Conservation (phyloP, 2,797 vertebrate genomes). For the Clarias platycephalus region DNA sequence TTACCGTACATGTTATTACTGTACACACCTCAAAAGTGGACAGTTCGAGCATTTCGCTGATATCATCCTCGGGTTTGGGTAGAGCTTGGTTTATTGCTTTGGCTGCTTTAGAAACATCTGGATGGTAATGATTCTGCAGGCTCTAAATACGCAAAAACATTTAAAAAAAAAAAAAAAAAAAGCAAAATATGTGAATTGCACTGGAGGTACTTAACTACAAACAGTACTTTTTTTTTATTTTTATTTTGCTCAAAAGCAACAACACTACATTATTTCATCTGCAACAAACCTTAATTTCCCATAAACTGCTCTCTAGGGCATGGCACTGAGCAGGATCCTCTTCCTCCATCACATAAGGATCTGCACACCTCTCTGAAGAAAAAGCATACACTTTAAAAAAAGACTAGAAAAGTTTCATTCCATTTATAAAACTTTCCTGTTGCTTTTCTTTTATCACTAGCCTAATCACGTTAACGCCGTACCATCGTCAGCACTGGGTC, state of each 20-base stretch:
- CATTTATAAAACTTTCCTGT: not conserved
- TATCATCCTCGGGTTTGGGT: conserved; percentile 77
- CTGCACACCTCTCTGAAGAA: conserved; percentile 69
- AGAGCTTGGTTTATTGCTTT: conserved; percentile 77
- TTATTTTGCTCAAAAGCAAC: not conserved
- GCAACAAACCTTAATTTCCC: conserved; percentile 88
- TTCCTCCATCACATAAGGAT: conserved; percentile 84
- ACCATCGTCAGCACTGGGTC: conserved; percentile 71
- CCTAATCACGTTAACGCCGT: not conserved
- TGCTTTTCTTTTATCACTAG: no score
- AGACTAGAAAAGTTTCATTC: no score
- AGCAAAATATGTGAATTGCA: not conserved
- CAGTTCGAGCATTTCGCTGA: conserved; percentile 81
- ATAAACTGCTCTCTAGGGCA: conserved; percentile 92
- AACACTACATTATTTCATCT: not conserved
- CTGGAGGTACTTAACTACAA: not conserved
- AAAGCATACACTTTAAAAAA: not conserved
- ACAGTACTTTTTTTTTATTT: not conserved
- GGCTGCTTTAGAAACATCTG: conserved; percentile 87
- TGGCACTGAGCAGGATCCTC: conserved; percentile 80
- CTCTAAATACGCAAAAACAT: conserved; percentile 68
- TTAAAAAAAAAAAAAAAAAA: not conserved
- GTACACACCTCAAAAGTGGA: conserved; percentile 80
- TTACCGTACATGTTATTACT: not conserved
- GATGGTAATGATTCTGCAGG: conserved; percentile 91